Percentiles rank a stretch among this genome's conserved stretches.
phyloP scores from a whole-genome alignment of 2,888 invertebrate genomes.

The Boloria euphrosyne region DNA sequence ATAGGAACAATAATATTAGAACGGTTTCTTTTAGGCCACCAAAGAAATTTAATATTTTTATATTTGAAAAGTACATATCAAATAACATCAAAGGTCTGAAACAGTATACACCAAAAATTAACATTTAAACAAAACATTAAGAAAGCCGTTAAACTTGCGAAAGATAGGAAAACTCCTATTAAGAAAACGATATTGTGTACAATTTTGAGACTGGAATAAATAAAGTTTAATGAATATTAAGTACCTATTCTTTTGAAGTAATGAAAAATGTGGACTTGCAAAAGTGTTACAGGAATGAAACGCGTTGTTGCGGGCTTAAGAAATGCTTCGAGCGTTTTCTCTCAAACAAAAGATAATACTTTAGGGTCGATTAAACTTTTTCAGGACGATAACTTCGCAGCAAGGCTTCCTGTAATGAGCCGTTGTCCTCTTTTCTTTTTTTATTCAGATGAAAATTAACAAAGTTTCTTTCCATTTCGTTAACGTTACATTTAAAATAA shows the following conservation, averaged over 20 bases:
- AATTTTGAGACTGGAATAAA: conserved; percentile 46
- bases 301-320: conserved; percentile 38
- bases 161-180: conserved; percentile 17
- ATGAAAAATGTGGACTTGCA: conserved; percentile 50
- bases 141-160: not conserved
- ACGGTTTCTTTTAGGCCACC: no score
- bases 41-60: no score
- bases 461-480: conserved; percentile 30
- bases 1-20: no score
- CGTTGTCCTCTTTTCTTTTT: conserved; percentile 35
- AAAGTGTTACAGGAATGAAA: conserved; percentile 33
- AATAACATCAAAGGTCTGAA: not conserved
- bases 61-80: no score
- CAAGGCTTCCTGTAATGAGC: conserved; percentile 44
- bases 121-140: not conserved
- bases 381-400: conserved; percentile 50
- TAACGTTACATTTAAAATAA: conserved; percentile 9
- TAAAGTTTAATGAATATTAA: conserved; percentile 49
- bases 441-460: conserved; percentile 38
- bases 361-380: conserved; percentile 67
- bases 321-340: conserved; percentile 47
- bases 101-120: not conserved
- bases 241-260: conserved; percentile 52
- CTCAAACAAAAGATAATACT: conserved; percentile 64
- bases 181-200: conserved; percentile 22